A percentile compares a stretch with the other conserved stretches of the same genome.
phyloP scores from a whole-genome alignment of 37 sponge, comb jelly and placozoan genomes.

The Halisarca cf. caerulea region DNA sequence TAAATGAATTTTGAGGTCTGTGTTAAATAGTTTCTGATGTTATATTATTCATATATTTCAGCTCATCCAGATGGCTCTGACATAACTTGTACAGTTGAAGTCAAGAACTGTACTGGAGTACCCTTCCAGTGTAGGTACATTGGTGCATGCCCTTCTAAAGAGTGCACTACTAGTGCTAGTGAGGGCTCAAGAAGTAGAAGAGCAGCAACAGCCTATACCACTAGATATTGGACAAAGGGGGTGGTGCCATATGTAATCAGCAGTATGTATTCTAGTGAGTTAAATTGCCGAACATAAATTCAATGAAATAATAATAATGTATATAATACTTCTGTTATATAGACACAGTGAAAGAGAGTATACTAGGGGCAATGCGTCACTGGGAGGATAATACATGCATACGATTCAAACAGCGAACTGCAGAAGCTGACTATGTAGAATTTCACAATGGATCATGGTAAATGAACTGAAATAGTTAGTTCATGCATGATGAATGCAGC shows the following conservation, averaged over 20 bases:
- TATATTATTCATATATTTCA: background rate
- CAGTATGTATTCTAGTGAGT: background rate
- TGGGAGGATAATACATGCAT: slow-evolving; percentile 81
- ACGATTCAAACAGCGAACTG: slow-evolving; percentile 45
- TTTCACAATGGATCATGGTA: slow-evolving; percentile 59
- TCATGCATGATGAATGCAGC: too few species aligned
- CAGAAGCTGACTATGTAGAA: slow-evolving; percentile 26
- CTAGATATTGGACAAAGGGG: background rate
- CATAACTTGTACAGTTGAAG: background rate
- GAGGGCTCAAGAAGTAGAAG: background rate
- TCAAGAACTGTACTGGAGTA: background rate
- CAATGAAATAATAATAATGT: too few species aligned
- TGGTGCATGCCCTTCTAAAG: background rate
- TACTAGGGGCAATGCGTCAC: slow-evolving; percentile 64
- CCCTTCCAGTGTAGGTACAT: background rate
- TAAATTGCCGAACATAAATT: too few species aligned
- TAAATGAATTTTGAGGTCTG: too few species aligned
- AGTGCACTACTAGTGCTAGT: background rate
- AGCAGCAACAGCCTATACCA: background rate
- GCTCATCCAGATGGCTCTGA: slow-evolving; percentile 13
- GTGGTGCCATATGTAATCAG: background rate
- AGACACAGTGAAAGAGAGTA: slow-evolving; percentile 37
- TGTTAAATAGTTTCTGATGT: background rate
- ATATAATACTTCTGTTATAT: too few species aligned
- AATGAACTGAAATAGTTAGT: too few species aligned